These are phyloP conservation scores for Octodonta nipae DNA, from an alignment of 2,888 invertebrate genomes.

Conservation along the genomic window DNA sequence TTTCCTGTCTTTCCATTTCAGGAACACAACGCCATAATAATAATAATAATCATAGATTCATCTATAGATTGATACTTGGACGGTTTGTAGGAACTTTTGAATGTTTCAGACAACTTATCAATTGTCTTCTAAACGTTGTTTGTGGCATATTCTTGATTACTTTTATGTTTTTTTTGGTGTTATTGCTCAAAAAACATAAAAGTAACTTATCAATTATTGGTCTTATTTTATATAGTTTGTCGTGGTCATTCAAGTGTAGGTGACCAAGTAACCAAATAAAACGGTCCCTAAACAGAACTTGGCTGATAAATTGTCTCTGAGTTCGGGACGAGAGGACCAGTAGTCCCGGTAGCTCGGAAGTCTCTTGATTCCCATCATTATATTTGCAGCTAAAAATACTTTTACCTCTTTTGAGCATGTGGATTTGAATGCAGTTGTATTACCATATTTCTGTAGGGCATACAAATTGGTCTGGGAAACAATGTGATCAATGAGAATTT, in stretches of 20 bases:
- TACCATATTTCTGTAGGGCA: conserved; percentile 10
- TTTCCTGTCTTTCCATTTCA: background rate
- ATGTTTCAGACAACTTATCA: conserved; percentile 1
- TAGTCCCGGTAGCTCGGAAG: conserved; percentile 4
- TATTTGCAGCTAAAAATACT: conserved; percentile 3
- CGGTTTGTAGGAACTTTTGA: background rate
- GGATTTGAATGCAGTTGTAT: conserved; percentile 3
- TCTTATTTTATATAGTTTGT: conserved; percentile 1
- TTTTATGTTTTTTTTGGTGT: too few species aligned
- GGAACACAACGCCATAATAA: background rate
- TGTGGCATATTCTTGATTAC: too few species aligned
- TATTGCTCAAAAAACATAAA: too few species aligned
- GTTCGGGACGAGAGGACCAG: background rate
- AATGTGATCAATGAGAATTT: conserved; percentile 7
- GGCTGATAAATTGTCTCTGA: conserved; percentile 2
- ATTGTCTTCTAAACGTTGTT: too few species aligned
- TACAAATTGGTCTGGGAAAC: conserved; percentile 9
- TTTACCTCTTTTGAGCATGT: conserved; percentile 6
- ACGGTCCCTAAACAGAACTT: conserved; percentile 1
- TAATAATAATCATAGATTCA: too few species aligned
- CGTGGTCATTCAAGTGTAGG: conserved; percentile 1
- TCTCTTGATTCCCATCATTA: conserved; percentile 4
- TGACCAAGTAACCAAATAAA: conserved; percentile 1
- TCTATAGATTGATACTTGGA: background rate
- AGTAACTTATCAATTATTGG: background rate